A percentile compares a stretch with the other conserved stretches of the same genome.
Evolutionary conservation across 1,140 invertebrate genomes (phyloP).

Genomic region (Lerema accius): DNA sequence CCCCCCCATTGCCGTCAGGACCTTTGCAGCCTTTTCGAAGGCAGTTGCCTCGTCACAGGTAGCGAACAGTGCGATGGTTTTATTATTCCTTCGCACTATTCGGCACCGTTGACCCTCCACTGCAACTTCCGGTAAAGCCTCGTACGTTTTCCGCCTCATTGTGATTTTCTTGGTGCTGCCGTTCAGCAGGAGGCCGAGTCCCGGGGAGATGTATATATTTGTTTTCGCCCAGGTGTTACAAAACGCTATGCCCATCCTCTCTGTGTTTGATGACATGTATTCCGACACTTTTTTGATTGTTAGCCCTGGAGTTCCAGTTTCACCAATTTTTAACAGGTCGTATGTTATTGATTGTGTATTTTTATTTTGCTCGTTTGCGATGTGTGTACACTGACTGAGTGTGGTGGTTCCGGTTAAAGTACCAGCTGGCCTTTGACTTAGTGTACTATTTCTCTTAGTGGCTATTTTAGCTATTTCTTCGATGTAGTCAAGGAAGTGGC

Average conservation of each 20-base stretch:
- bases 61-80: neutral
- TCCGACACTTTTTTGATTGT: too few species aligned
- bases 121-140: neutral
- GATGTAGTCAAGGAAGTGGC: too few species aligned
- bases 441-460: too few species aligned
- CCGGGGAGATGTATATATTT: conserved; percentile 4
- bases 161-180: conserved; percentile 9
- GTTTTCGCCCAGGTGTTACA: neutral
- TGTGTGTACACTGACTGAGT: too few species aligned
- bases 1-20: too few species aligned
- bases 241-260: neutral
- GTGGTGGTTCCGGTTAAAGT: too few species aligned
- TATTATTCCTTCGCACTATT: conserved; percentile 1
- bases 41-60: neutral
- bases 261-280: too few species aligned
- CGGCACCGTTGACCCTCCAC: neutral
- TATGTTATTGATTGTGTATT: too few species aligned
- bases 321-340: neutral
- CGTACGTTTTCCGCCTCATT: conserved; percentile 5
- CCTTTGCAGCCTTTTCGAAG: neutral
- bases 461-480: too few species aligned
- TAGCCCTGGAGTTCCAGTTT: neutral
- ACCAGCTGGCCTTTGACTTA: too few species aligned
- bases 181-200: conserved; percentile 1
- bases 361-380: too few species aligned